Evolutionary conservation across 2,113 vertebrate genomes (phyloP), one percentile per base, ranked within the genome.

Genomic region (Amphiprion ocellaris): DNA sequence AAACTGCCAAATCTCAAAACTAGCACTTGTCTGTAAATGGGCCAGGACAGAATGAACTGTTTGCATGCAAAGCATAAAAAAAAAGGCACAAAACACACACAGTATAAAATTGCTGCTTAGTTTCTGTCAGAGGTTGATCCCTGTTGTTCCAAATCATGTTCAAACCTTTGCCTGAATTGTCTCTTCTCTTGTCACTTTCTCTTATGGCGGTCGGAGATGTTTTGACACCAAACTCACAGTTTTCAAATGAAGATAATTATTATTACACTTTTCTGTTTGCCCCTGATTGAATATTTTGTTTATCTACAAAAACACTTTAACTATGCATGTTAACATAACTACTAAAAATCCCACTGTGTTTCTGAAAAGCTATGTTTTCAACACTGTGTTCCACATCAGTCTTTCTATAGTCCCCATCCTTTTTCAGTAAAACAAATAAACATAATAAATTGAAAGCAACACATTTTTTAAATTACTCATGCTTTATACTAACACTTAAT

Each of bases 1-100:
- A 59, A 46, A 53, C 47, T 50, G 88, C 30, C 66, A 76, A 65
- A 87, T 76, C 67, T 79, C 46, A 19, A 65, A 77, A 64, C 17
- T 50, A 69, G 68, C 50, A 7, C 52, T 50, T 69, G 50, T 41
- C 52, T 69, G 64, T 30, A 67, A 85, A 85, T 81, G 53, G 66
- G 79, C 39, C 41, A 8, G 24, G 60, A 84, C 55, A 65, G 66
- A 80, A 24, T n/a, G 28, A 89, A 80, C 80, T 10, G 39, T 65
- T 68, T 69, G 21, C 0, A 1, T 33, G n/a, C 9, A 17, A n/a
- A 23, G 56, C 56, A 74, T 59, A 1, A 1, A 50, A 16, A 16
- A 47, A 2, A 55, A 61, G 21, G 26, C 41, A 72, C 9, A 41
- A 41, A 58, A 60, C 83, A 77, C 74, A n/a, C 9, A 52, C 58